Evolutionary conservation across 2,797 vertebrate species (phyloP).

Genomic region (Denticeps clupeoides): DNA sequence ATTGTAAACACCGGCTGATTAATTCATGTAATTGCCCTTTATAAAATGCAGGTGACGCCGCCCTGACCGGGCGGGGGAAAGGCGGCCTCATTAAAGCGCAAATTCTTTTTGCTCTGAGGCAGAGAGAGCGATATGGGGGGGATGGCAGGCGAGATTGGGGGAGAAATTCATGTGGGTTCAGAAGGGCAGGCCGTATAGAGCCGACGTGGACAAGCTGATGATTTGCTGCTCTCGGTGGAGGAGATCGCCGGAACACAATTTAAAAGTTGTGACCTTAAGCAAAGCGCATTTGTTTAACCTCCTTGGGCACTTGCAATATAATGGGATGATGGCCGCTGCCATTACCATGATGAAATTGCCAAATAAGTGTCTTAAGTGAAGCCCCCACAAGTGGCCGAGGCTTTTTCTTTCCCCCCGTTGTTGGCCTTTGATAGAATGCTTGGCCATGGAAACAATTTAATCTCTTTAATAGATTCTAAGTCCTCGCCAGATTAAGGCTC

Average conservation of each 20-base stretch:
- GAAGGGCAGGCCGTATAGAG: slow-evolving; percentile 25
- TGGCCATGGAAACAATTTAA: slow-evolving; percentile 65
- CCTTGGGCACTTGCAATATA: slow-evolving; percentile 50
- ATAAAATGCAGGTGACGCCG: slow-evolving; percentile 24
- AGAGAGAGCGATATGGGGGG: not conserved
- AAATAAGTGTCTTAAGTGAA: slow-evolving; percentile 61
- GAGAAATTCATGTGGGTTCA: slow-evolving; percentile 36
- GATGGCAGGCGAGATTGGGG: slow-evolving; percentile 4
- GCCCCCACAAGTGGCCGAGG: slow-evolving; percentile 45
- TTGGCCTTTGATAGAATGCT: slow-evolving; percentile 58
- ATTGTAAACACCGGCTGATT: slow-evolving; percentile 26
- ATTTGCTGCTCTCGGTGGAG: slow-evolving; percentile 43
- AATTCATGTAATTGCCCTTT: slow-evolving; percentile 22
- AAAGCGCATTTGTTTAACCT: slow-evolving; percentile 56
- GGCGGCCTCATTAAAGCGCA: slow-evolving; percentile 7
- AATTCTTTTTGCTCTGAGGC: slow-evolving; percentile 7
- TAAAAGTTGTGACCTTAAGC: slow-evolving; percentile 48
- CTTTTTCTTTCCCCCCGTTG: slow-evolving; percentile 65
- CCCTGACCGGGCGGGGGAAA: slow-evolving; percentile 14
- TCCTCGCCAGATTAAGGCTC: slow-evolving; percentile 44
- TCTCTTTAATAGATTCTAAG: slow-evolving; percentile 57
- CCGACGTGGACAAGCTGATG: slow-evolving; percentile 48
- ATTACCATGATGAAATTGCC: slow-evolving; percentile 70
- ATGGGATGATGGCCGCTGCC: slow-evolving; percentile 56
- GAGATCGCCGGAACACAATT: slow-evolving; percentile 33